A percentile compares a stretch with the other conserved stretches of the same genome.
These are phyloP conservation scores for Chloromyia formosa DNA, from an alignment of 2,888 invertebrate genomes.

Conservation along the genomic window DNA sequence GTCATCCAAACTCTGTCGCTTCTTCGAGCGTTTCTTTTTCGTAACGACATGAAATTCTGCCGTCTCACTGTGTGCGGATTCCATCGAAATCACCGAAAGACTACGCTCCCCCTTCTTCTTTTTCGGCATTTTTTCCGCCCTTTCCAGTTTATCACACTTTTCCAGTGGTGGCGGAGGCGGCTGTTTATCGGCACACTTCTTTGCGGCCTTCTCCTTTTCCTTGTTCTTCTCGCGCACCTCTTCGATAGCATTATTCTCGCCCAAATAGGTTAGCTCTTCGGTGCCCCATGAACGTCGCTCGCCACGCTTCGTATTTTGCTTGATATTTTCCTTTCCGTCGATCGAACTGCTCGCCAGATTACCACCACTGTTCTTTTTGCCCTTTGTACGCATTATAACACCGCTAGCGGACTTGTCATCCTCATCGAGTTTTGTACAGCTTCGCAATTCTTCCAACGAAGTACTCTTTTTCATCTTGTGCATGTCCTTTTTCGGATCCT, in stretches of 20 bases:
- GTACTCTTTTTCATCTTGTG: slow-evolving; percentile 70
- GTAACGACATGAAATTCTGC: slow-evolving; percentile 85
- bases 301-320: slow-evolving; percentile 52
- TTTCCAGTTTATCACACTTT: slow-evolving; percentile 41
- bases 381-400: slow-evolving; percentile 58
- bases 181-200: slow-evolving; percentile 34
- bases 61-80: slow-evolving; percentile 65
- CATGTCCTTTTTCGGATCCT: slow-evolving; percentile 58
- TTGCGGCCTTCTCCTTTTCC: slow-evolving; percentile 53
- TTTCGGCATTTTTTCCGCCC: slow-evolving; percentile 20
- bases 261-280: slow-evolving; percentile 68
- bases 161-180: neutral
- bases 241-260: slow-evolving; percentile 55
- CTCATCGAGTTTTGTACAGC: slow-evolving; percentile 78
- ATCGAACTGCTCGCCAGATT: neutral
- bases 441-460: slow-evolving; percentile 80
- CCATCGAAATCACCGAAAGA: slow-evolving; percentile 52
- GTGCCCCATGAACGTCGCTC: slow-evolving; percentile 76
- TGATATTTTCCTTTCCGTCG: slow-evolving; percentile 57
- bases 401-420: slow-evolving; percentile 65
- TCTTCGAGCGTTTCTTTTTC: slow-evolving; percentile 82
- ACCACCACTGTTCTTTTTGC: slow-evolving; percentile 52
- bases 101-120: slow-evolving; percentile 48
- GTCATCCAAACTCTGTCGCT: slow-evolving; percentile 64
- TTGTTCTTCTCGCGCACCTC: slow-evolving; percentile 52